Evolutionary conservation across 2,888 invertebrate genomes (phyloP), one percentile per base, ranked within the genome.

Genomic region (Eurytoma californica): DNA sequence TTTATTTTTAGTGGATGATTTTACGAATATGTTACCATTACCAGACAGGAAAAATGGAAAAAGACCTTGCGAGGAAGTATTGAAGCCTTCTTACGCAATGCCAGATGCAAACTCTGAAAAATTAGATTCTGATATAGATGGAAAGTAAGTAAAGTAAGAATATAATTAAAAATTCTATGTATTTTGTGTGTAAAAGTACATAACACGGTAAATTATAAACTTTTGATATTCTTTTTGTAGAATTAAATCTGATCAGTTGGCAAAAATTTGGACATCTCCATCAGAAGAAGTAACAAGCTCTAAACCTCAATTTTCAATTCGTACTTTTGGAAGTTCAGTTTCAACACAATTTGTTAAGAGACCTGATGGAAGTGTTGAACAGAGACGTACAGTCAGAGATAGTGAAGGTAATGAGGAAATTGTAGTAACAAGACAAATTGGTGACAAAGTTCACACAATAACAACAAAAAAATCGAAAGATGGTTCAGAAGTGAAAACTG

Each of bases 281-380:
- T 68, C 78, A 20, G 28, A 84, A 84, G 83, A 87, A 75, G 84
- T 86, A 70, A 86, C 84, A 72, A 85, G 83, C 55, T 18, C 47
- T 18, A 63, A 5, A 14, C 87, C 89, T 67, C 84, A 88, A 55
- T 87, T 65, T 65, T 70, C 72, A 13, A n/a, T 81, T 49, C 85
- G 55, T 84, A 85, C 73, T 76, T 92, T 92, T 84, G 92, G 92
- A 30, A 92, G 91, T 85, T 92, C 92, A 79, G 89, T 93, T 68
- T 91, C 91, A 82, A 92, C 91, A 51, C 83, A 91, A 88, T 92
- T 92, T 9, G 85, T 93, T 60, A 91, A 91, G 65, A 91, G 91
- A 84, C 91, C 93, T 13, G 93, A 94, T 88, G 94, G 94, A 61
- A 91, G 91, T 28, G 88, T 92, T 77, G 93, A 94, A 89, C 92